Conservation (phyloP, 1,140 invertebrate species). For the Augochlora pura region DNA sequence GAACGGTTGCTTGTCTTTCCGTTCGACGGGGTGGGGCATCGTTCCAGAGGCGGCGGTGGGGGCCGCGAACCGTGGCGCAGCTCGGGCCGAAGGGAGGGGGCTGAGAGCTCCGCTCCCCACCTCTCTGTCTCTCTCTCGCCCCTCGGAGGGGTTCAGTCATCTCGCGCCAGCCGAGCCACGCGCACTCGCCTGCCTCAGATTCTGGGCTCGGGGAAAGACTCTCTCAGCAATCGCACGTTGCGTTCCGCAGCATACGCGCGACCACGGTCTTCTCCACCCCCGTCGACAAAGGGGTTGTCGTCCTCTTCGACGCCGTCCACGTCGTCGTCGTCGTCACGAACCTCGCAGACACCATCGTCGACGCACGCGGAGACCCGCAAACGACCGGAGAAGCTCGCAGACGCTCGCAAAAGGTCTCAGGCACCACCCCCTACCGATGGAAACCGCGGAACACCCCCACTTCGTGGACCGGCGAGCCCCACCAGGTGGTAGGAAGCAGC, state of each 20-base stretch:
- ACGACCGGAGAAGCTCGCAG: no score
- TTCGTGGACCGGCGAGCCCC: conserved; percentile 48
- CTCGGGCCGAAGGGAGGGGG: conserved; percentile 30
- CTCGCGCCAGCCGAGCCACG: conserved; percentile 76
- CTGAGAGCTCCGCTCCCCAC: conserved; percentile 43
- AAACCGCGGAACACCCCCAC: conserved; percentile 55
- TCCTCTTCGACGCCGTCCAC: no score
- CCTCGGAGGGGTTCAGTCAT: conserved; percentile 74
- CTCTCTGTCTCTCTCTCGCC: conserved; percentile 66
- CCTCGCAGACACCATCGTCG: no score
- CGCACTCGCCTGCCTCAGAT: conserved; percentile 58
- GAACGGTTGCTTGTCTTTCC: conserved; percentile 58
- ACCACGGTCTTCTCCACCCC: no score
- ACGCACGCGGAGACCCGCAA: no score
- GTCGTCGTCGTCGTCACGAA: no score
- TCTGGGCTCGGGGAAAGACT: conserved; percentile 55
- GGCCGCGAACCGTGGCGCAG: conserved; percentile 46
- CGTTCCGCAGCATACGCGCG: no score
- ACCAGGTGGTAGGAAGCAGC: conserved; percentile 5
- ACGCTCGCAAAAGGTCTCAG: background rate
- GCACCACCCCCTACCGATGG: conserved; percentile 55
- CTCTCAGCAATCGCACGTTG: conserved; percentile 12
- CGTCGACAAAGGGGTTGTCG: background rate
- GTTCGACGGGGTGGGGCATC: conserved; percentile 60
- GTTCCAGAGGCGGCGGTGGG: conserved; percentile 44